phyloP scores from a whole-genome alignment of 1,140 invertebrate species.

The Sitophilus oryzae region DNA sequence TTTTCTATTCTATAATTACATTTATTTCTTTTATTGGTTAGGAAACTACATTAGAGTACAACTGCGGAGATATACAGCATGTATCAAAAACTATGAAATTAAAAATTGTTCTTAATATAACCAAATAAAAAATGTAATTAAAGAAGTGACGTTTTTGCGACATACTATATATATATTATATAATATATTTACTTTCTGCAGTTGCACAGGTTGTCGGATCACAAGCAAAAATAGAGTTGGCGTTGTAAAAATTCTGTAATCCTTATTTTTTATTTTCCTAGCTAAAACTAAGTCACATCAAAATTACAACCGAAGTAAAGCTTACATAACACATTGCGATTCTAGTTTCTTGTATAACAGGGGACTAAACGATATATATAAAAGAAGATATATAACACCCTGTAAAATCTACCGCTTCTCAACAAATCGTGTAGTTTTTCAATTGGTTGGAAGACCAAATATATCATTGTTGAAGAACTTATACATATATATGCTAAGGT shows the following conservation, averaged over 20 bases:
- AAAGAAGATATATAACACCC: not conserved
- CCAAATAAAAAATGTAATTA: too few relatives aligned
- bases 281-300: conserved; percentile 4
- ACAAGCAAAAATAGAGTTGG: too few relatives aligned
- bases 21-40: not conserved
- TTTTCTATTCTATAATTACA: conserved; percentile 9
- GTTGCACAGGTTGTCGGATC: too few relatives aligned
- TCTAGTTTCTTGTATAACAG: not conserved
- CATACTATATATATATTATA: too few relatives aligned
- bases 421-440: not conserved
- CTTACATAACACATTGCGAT: not conserved
- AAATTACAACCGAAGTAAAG: conserved; percentile 8
- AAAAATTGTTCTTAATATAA: conserved; percentile 1
- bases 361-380: not conserved
- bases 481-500: not conserved
- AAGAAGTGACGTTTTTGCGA: too few relatives aligned
- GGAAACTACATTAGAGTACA: conserved; percentile 1
- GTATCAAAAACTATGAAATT: conserved; percentile 3
- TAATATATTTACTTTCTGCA: too few relatives aligned
- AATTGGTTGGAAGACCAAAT: conserved; percentile 1
- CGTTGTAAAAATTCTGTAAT: too few relatives aligned
- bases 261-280: too few relatives aligned
- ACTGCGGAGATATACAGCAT: too few relatives aligned
- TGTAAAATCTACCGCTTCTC: not conserved
- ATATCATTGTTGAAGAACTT: not conserved